Evolutionary conservation across 1,140 invertebrate species (phyloP).

Genomic region (Drosophila sturtevanti): DNA sequence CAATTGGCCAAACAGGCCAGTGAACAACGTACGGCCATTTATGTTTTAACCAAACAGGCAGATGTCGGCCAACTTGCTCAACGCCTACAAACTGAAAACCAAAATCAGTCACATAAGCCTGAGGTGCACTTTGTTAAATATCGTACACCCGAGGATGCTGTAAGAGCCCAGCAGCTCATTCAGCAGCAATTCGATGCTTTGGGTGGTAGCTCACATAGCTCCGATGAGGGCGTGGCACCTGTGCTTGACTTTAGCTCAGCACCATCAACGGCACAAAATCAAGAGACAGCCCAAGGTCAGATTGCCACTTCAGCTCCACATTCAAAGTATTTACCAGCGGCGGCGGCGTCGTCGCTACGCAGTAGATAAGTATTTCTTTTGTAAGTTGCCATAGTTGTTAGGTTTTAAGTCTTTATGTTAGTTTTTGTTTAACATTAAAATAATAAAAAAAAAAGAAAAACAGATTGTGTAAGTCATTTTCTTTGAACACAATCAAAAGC

Average conservation of each 20-base stretch:
- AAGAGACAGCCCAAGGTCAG: slow-evolving; percentile 15
- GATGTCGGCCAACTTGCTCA: slow-evolving; percentile 60
- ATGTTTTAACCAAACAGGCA: slow-evolving; percentile 71
- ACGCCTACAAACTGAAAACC: slow-evolving; percentile 46
- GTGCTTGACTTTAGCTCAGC: slow-evolving; percentile 67
- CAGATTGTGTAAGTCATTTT: background rate
- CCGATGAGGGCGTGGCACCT: slow-evolving; percentile 67
- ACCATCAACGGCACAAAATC: slow-evolving; percentile 9
- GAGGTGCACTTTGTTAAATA: slow-evolving; percentile 77
- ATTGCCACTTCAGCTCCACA: slow-evolving; percentile 2
- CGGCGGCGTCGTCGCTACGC: slow-evolving; percentile 45
- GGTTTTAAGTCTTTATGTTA: slow-evolving; percentile 18
- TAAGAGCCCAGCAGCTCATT: slow-evolving; percentile 66
- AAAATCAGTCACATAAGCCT: slow-evolving; percentile 51
- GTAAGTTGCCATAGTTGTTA: slow-evolving; percentile 17
- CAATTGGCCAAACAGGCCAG: slow-evolving; percentile 69
- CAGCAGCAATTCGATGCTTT: slow-evolving; percentile 69
- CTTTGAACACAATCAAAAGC: background rate
- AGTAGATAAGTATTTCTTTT: slow-evolving; percentile 22
- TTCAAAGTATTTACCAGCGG: slow-evolving; percentile 59
- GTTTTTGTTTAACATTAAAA: slow-evolving; percentile 7
- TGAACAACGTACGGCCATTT: slow-evolving; percentile 68
- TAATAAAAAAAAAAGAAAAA: slow-evolving; percentile 33
- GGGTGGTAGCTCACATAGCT: slow-evolving; percentile 64
- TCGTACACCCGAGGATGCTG: slow-evolving; percentile 70